Percentiles rank a stretch among this genome's conserved stretches.
Conservation (phyloP, 2,113 vertebrate species). For the Cyphomyrus plagiostoma region DNA sequence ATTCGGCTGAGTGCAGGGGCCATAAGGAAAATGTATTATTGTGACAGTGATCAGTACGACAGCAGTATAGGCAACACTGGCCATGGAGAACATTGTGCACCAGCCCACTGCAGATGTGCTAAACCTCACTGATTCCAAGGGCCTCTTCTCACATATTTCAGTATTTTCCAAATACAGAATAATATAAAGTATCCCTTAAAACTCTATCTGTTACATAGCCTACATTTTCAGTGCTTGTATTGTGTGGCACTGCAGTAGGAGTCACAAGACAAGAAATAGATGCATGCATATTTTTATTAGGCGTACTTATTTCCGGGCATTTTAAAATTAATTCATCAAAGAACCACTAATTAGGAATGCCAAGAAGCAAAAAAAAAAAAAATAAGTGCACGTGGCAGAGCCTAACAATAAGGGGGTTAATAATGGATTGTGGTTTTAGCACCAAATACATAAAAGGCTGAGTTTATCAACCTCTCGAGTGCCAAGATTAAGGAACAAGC, state of each 20-base stretch:
- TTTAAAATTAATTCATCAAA: not conserved
- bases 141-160: not conserved
- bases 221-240: not conserved
- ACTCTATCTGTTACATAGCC: not conserved
- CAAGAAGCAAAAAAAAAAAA: too few relatives aligned
- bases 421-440: not conserved
- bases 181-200: not conserved
- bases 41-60: conserved; percentile 44
- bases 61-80: conserved; percentile 40
- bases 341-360: not conserved
- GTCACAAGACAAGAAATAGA: not conserved
- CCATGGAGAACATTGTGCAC: not conserved
- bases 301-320: not conserved
- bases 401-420: not conserved
- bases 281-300: not conserved
- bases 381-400: not conserved
- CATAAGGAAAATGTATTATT: conserved; percentile 37
- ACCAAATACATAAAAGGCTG: not conserved
- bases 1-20: conserved; percentile 32
- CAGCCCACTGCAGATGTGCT: not conserved
- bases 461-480: not conserved
- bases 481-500: not conserved
- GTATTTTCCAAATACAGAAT: not conserved
- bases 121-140: not conserved
- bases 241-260: not conserved